phyloP scores from a whole-genome alignment of 1,140 invertebrate species.

The Atta texana region DNA sequence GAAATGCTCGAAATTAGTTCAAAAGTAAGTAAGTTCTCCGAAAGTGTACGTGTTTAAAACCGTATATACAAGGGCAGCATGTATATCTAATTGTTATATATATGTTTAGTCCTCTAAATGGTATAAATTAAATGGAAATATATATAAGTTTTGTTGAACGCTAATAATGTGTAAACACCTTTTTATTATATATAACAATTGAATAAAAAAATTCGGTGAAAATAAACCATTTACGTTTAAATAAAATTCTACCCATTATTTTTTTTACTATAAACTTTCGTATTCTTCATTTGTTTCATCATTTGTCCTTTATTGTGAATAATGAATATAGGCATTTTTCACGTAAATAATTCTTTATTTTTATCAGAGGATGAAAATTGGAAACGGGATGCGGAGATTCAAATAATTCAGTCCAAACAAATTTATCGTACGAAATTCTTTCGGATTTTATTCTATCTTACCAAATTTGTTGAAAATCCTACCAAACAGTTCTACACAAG shows the following conservation, averaged over 20 bases:
- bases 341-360: background rate
- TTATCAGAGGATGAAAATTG: constrained; percentile 9
- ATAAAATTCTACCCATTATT: background rate
- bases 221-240: background rate
- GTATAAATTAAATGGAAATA: constrained; percentile 16
- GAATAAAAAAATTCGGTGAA: background rate
- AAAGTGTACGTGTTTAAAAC: background rate
- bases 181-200: constrained; percentile 17
- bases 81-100: background rate
- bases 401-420: constrained; percentile 18
- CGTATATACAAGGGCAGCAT: background rate
- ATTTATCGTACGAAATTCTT: constrained; percentile 49
- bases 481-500: constrained; percentile 57
- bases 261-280: background rate
- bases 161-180: background rate
- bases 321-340: background rate
- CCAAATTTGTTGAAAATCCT: constrained; percentile 57
- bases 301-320: background rate
- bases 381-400: constrained; percentile 27
- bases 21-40: background rate
- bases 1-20: background rate
- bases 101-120: background rate
- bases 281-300: background rate
- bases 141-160: constrained; percentile 23
- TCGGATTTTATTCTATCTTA: constrained; percentile 56